These are phyloP conservation scores for Sphenodon punctatus DNA, from an alignment of 2,797 vertebrate species.

Conservation along the genomic window DNA sequence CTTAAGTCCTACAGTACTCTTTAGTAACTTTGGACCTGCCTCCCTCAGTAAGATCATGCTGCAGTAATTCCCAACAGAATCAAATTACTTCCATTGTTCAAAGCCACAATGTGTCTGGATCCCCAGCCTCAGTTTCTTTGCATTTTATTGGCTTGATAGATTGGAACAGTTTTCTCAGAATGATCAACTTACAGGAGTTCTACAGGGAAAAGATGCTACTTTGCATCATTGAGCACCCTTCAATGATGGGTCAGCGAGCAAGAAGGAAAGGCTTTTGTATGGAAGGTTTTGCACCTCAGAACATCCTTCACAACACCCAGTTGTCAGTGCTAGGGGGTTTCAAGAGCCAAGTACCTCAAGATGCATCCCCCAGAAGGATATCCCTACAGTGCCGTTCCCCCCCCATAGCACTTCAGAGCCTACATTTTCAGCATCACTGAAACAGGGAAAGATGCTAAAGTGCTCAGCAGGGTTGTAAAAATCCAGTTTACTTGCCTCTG, in stretches of 20 bases:
- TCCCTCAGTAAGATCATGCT: no score
- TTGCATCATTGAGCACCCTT: no score
- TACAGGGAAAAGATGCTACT: not conserved
- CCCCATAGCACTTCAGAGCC: not conserved
- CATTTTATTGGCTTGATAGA: not conserved
- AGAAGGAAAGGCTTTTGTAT: no score
- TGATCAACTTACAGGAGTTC: rapidly evolving
- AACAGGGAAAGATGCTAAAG: not conserved
- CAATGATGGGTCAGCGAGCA: no score
- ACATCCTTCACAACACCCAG: no score
- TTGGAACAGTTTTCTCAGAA: not conserved
- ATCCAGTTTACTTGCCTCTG: no score
- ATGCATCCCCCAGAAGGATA: not conserved
- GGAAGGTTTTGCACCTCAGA: no score
- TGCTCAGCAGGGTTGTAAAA: no score
- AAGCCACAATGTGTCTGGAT: not conserved
- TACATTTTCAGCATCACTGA: not conserved
- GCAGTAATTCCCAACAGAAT: not conserved
- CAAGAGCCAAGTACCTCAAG: not conserved
- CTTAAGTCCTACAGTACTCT: not conserved
- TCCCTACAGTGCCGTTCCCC: not conserved
- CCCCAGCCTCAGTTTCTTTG: not conserved
- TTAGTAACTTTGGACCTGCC: not conserved
- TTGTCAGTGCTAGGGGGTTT: no score
- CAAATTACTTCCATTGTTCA: not conserved